Base-by-base conservation (phyloP, 2,113 vertebrate species). In the Dicaeum eximium region DNA sequence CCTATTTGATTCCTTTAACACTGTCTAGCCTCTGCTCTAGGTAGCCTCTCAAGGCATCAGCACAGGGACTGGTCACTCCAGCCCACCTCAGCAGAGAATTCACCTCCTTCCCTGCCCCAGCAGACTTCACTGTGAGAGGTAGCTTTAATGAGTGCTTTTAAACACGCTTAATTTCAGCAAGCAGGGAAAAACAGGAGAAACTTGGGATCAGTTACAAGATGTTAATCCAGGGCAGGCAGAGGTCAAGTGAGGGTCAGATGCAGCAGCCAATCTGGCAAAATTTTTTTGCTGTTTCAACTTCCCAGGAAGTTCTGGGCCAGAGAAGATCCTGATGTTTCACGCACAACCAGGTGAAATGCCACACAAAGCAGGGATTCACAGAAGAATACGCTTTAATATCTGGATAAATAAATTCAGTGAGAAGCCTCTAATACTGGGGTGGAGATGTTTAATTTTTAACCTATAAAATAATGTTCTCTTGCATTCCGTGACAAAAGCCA, bases 401-500 rank as follows among this genome's bases (percentile, higher is more conserved):
- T 70, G 42, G 37, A 28, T 51, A 72, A 77, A 56, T 44, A 66
- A 60, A 90, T 77, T 56, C 3, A 1, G 25, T 62, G 20, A 64
- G 62, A 21, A 31, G 35, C 44, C 77, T 57, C 47, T 25, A 40
- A 42, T 19, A 25, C 2, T 30, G 60, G 75, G 62, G 51, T 6
- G 5, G 35, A 33, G 18, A 45, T 47, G 33, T 56, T 73, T 58
- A 44, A 85, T 80, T 88, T 90, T 86, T 77, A 93, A 95, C 86
- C 71, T 90, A 90, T 74, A 78, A 95, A 92, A 86, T 48, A 40
- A 24, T 37, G 73, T 77, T 85, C 7, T 5, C 56, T 51, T 70
- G 51, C 69, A 45, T 90, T 95, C 90, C 18, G 2, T 93, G 95
- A 93, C 88, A 92, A 94, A 86, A 93, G 22, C 21, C 91, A 85